A percentile compares a stretch with the other conserved stretches of the same genome.
Evolutionary conservation across 2,113 vertebrate genomes (phyloP).

Genomic region (Chaenocephalus aceratus): DNA sequence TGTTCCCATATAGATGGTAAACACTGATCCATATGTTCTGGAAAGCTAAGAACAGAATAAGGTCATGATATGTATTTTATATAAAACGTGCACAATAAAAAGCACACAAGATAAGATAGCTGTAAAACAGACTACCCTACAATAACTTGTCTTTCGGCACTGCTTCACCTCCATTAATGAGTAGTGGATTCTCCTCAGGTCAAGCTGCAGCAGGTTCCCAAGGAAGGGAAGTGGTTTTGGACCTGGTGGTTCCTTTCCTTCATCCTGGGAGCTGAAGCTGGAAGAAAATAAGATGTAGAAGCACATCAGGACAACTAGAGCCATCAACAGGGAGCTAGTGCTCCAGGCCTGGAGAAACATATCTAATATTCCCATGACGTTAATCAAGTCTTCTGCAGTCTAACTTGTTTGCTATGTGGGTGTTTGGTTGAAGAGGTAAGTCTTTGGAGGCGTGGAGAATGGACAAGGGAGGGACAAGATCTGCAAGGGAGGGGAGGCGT

Average conservation of each 20-base stretch:
- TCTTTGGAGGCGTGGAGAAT: too few species aligned
- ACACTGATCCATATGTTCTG: slow-evolving; percentile 61
- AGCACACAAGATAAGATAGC: background rate
- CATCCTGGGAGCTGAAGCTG: background rate
- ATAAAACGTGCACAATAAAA: background rate
- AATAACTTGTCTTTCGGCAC: too few species aligned
- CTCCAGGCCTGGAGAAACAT: background rate
- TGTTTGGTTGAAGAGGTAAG: too few species aligned
- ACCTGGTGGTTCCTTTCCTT: slow-evolving; percentile 49
- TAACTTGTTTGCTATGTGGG: too few species aligned
- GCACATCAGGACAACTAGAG: slow-evolving; percentile 29
- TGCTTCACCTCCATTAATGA: slow-evolving; percentile 37
- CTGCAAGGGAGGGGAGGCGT: too few species aligned
- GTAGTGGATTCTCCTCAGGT: slow-evolving; percentile 21
- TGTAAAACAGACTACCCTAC: background rate
- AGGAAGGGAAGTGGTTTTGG: slow-evolving; percentile 23
- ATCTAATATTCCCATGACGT: background rate
- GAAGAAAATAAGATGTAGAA: background rate
- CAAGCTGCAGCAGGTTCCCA: slow-evolving; percentile 65
- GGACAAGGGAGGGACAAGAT: too few species aligned
- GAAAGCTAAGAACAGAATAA: slow-evolving; percentile 32
- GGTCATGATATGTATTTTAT: background rate
- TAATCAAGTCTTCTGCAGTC: too few species aligned
- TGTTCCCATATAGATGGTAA: slow-evolving; percentile 46
- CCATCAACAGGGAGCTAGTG: slow-evolving; percentile 10